Base-by-base conservation (phyloP, 2,797 vertebrate genomes). In the Lophotriccus pileatus region DNA sequence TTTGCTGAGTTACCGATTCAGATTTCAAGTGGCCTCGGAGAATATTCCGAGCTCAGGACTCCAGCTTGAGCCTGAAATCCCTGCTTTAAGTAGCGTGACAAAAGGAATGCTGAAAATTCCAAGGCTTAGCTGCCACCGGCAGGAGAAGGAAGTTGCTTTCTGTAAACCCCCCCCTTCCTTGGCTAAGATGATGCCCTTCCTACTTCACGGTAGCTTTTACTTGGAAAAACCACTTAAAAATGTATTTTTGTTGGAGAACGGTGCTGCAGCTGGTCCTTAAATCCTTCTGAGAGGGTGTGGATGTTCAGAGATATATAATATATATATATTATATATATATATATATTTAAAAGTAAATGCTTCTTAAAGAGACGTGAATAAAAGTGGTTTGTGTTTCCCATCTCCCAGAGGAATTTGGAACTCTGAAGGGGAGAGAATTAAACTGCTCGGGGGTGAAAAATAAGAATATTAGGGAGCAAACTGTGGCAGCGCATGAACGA, bases 371-470 rank as follows among this genome's bases (percentile, higher is more conserved):
- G 60, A 56, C 7, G 0, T 53, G 62, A 81, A 90, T 81, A 90
- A 2, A 44, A 21, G 9, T 14, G 73, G 85, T 86, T 92, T 77
- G 55, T 89, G 20, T 93, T 75, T 89, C 87, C 94, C 79, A 78
- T 41, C 69, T 64, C 70, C 80, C 22, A 60, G 32, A 17, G 9
- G 44, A 95, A 96, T 92, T 59, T 67, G 76, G 49, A 86, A 28
- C 47, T 74, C 56, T 16, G 10, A 50, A 5, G 60, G 94, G 96
- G 84, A 90, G 60, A 94, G 86, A 90, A 88, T 86, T 87, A 96
- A 98, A 98, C 97, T 98, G 96, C 98, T 98, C 78, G 97, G 97
- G 97, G 98, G 97, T 98, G 98, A 98, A 98, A 98, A 98, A 98
- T 93, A 63, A 64, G 94, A 97, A 95, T 92, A 43, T 95, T 95